Base-by-base conservation (phyloP, 1,140 invertebrate genomes). In the Habropoda laboriosa region DNA sequence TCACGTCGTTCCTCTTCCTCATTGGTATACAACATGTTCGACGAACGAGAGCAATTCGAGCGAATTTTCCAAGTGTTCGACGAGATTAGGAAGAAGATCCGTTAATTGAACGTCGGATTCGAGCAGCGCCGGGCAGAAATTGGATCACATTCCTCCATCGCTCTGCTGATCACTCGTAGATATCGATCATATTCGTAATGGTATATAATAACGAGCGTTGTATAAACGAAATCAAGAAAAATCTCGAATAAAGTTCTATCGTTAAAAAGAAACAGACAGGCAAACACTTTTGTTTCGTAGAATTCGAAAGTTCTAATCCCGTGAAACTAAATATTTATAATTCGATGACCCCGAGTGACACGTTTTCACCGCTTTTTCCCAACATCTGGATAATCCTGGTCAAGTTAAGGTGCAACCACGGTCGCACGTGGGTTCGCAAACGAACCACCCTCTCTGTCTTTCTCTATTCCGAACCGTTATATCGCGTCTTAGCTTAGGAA, bases 161-260 rank as follows among this genome's bases (percentile, higher is more conserved):
- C 47, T 49, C 64, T 42, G 32, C 67, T 63, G 72, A 71, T 83
- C 83, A 85, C 82, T 81, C 67, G 53, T 0, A 49, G 55, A 77
- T 83, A 83, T 85, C 83, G 82, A 85, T 84, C 70, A 83, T 84
- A 73, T 64, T 70, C 57, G 71, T 85, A 85, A 85, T 80, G 38
- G 83, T 80, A 60, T 82, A 76, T 84, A 84, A 84, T 82, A 73
- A 38, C 67, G 42, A 61, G 24, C 30, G 12, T 24, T 6, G 53
- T 47, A 42, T 35, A 38, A 32, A 27, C 24, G n/a, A 66, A 68
- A 55, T 77, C 53, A 68, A 24, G 47, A 13, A 24, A 72, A 64
- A 64, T 30, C 13, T 2, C 45, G 1, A 3, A 0, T 5, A 13
- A 24, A 57, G 3, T 21, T 30, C 16, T 0, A 5, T 38, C 7